Base-by-base conservation (phyloP, 1,140 invertebrate genomes). In the Arion vulgaris region DNA sequence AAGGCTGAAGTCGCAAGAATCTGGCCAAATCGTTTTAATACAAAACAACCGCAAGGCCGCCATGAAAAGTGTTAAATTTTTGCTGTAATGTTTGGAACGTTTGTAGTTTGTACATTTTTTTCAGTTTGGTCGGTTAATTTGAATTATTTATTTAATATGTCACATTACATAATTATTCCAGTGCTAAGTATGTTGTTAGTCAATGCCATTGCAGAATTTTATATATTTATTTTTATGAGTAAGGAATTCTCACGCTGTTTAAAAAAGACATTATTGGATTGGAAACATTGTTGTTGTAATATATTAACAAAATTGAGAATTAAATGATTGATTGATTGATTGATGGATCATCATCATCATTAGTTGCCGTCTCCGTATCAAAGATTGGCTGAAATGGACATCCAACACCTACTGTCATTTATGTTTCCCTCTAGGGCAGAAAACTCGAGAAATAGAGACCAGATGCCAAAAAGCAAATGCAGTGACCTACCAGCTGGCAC, bases 61-160 rank as follows among this genome's bases (percentile, higher is more conserved):
- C n/a, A 66, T 66, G 62, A 66, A 32, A 66, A 66, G 62, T 32
- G 62, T 66, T 1, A 66, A 66, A 34, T 66, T 66, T 66, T 66
- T 32, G n/a, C 28, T 66, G 17, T 66, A 2, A 32, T 28, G n/a
- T 66, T 66, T 32, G 62, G 17, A 7, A 32, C 0, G 2, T 66
- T 66, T 32, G 7, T 28, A 32, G 5, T 62, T 13, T 66, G n/a
- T 66, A 7, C 28, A 7, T 1, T 32, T 9, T 23, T 23, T 32
- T 1, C 62, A 7, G 19, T 4, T 66, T 28, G 7, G n/a, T 28
- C 28, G n/a, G 17, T 17, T 1, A 23, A 0, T 1, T 2, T 66
- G 7, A 66, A 32, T 28, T 32, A 32, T 23, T 28, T 66, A 9
- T 2, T 28, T 7, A 32, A 1, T 4, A n/a, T 66, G 62, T 17